Evolutionary conservation across 2,888 invertebrate species (phyloP).

Genomic region (Dryobotodes eremita): DNA sequence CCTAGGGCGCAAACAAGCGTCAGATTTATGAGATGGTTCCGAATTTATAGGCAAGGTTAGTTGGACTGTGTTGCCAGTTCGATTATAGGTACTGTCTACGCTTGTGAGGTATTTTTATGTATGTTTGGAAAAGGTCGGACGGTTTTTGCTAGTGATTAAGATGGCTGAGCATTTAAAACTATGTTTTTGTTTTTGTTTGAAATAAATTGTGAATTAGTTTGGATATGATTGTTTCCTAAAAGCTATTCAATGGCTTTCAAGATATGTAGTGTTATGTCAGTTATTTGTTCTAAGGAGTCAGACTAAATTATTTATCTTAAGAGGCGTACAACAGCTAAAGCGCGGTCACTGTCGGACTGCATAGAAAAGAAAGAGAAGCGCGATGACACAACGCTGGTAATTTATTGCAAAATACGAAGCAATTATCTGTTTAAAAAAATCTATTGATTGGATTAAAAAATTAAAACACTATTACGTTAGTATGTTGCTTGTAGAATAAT

Average conservation of each 20-base stretch:
- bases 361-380: too few relatives aligned
- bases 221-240: slow-evolving; percentile 4
- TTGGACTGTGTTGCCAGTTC: slow-evolving; percentile 42
- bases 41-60: slow-evolving; percentile 78
- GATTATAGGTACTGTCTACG: slow-evolving; percentile 43
- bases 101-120: slow-evolving; percentile 34
- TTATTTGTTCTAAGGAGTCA: not conserved
- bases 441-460: too few relatives aligned
- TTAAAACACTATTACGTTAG: too few relatives aligned
- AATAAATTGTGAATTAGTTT: not conserved
- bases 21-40: slow-evolving; percentile 83
- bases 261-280: not conserved
- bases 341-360: too few relatives aligned
- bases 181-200: not conserved
- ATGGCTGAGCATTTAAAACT: not conserved
- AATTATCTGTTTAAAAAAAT: too few relatives aligned
- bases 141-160: not conserved
- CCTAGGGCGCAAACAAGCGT: slow-evolving; percentile 80
- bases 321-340: too few relatives aligned
- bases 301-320: not conserved
- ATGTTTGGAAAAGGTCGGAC: slow-evolving; percentile 16
- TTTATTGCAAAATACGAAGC: too few relatives aligned
- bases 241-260: not conserved
- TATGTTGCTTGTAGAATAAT: too few relatives aligned
- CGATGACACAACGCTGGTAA: too few relatives aligned